Evolutionary conservation across 2,113 vertebrate species (phyloP), one percentile per base, ranked within the genome.

Genomic region (Oncorhynchus gorbuscha): DNA sequence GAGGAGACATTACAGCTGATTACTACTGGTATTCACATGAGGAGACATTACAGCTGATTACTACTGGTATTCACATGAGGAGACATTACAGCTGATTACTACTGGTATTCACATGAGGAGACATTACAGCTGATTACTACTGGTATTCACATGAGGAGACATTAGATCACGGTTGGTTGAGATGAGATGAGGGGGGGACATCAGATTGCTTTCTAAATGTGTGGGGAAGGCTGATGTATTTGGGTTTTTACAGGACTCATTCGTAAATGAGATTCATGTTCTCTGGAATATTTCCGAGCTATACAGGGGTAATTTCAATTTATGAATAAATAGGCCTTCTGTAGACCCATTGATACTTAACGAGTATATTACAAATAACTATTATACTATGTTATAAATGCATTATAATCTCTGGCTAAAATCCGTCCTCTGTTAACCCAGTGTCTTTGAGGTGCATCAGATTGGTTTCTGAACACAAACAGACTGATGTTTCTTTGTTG

Each of bases 161-260:
- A 45, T 45, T 45, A 45, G 39, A 45, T 45, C 39, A 2, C 72
- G 26, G 30, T 71, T 66, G 78, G 84, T 86, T 89, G 78, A 77
- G 85, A 83, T 76, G 45, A 89, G 90, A 85, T 90, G 82, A 85
- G 9, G 73, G 79, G 70, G 73, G 74, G 79, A 75, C 81, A 81
- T 90, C 80, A 78, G 77, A 88, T 80, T 85, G 79, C 75, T 78
- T 85, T 83, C 68, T 75, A 76, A 72, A 72, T 69, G 73, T 86
- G 86, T 83, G 71, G 69, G 73, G 77, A 45, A 76, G 65, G 78
- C 72, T 30, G 76, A 80, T 82, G 75, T 79, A 61, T 30, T 22
- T 28, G 45, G 61, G 69, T 64, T 22, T 35, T 35, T 79, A 78
- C 51, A 30, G 45, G 30, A n/a, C 32, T 55, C 39, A 45, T 39